Percentiles rank a stretch among this genome's conserved stretches.
These are phyloP conservation scores for Zosterops borbonicus DNA, from an alignment of 2,113 vertebrate species.

Conservation along the genomic window DNA sequence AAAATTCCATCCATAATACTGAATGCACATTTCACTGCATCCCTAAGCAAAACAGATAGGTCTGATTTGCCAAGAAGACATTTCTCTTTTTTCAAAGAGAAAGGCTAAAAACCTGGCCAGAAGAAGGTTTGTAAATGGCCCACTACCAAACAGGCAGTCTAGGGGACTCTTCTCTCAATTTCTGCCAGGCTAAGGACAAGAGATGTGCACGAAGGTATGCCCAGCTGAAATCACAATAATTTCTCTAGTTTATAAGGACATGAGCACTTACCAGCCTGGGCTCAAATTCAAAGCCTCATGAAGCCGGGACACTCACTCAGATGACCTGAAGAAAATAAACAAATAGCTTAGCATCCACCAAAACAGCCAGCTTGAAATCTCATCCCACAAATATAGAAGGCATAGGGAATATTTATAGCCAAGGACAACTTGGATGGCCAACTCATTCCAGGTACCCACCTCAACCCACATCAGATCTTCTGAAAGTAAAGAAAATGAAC, in stretches of 20 bases:
- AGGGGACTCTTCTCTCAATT: not conserved
- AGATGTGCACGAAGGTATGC: not conserved
- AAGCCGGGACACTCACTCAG: conserved; percentile 32
- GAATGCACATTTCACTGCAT: not conserved
- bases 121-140: not conserved
- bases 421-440: not conserved
- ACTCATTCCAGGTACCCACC: not conserved
- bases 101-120: not conserved
- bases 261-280: conserved; percentile 48
- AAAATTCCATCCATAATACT: not conserved
- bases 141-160: not conserved
- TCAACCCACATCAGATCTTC: not conserved
- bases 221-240: not conserved
- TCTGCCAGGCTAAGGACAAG: not conserved
- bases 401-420: not conserved
- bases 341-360: not conserved
- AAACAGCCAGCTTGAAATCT: not conserved
- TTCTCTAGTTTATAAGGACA: not conserved
- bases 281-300: conserved; percentile 29
- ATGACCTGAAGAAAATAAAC: conserved; percentile 33
- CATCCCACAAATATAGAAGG: not conserved
- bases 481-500: not conserved
- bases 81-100: not conserved
- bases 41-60: not conserved
- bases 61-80: not conserved